These are phyloP conservation scores for Julus scanicus DNA, from an alignment of 2,888 invertebrate genomes.

Conservation along the genomic window DNA sequence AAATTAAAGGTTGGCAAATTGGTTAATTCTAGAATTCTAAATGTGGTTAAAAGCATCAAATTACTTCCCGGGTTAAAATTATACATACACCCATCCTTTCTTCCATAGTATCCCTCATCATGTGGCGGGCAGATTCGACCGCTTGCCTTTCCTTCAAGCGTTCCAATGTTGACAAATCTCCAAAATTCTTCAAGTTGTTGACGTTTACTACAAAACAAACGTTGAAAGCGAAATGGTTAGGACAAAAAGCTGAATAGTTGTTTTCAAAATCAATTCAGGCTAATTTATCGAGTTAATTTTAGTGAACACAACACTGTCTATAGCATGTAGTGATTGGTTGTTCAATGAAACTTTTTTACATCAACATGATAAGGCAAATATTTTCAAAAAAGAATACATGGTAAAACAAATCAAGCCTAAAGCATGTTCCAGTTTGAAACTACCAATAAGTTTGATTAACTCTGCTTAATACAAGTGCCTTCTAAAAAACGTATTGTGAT, in stretches of 20 bases:
- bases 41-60: neutral
- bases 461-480: too few species aligned
- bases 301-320: too few species aligned
- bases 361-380: too few species aligned
- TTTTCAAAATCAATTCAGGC: too few species aligned
- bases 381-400: too few species aligned
- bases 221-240: neutral
- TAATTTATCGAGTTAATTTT: too few species aligned
- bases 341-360: too few species aligned
- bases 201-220: slow-evolving; percentile 78
- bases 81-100: slow-evolving; percentile 73
- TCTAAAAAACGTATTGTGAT: too few species aligned
- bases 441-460: too few species aligned
- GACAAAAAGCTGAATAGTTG: neutral
- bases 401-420: too few species aligned
- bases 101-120: slow-evolving; percentile 75
- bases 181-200: slow-evolving; percentile 80
- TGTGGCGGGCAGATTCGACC: slow-evolving; percentile 57
- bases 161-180: slow-evolving; percentile 91
- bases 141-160: slow-evolving; percentile 77
- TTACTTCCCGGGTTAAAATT: neutral
- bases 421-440: too few species aligned
- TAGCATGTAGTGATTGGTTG: too few species aligned
- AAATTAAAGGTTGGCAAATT: slow-evolving; percentile 3
- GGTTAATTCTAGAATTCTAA: neutral